phyloP scores from a whole-genome alignment of 2,888 invertebrate species.

The Carcina quercana region DNA sequence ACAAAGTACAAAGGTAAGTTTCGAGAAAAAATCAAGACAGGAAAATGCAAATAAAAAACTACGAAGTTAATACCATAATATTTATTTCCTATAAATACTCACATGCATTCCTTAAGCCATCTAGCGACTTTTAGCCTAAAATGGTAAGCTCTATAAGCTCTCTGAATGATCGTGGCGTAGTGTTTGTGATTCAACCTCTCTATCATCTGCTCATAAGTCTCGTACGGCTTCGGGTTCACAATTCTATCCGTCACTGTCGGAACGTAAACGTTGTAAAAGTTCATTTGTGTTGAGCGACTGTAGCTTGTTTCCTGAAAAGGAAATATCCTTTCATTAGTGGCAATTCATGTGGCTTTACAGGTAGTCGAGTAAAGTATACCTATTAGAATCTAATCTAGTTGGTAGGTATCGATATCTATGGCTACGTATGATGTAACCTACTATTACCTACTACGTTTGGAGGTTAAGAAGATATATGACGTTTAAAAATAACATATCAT shows the following conservation, averaged over 20 bases:
- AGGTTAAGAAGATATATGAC: no score
- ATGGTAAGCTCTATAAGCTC: constrained; percentile 76
- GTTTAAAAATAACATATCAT: no score
- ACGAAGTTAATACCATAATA: not conserved
- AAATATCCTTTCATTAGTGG: no score
- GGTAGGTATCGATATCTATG: no score
- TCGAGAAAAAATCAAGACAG: not conserved
- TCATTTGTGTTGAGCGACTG: constrained; percentile 77
- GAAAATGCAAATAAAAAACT: not conserved
- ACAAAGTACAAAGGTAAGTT: not conserved
- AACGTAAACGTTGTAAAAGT: constrained; percentile 69
- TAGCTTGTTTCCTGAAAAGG: constrained; percentile 69
- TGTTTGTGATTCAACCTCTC: constrained; percentile 70
- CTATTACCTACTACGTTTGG: no score
- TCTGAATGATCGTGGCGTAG: constrained; percentile 78
- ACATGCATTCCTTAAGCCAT: constrained; percentile 61
- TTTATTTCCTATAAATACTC: constrained; percentile 1
- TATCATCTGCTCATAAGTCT: constrained; percentile 77
- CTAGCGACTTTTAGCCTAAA: constrained; percentile 49
- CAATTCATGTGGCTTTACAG: no score
- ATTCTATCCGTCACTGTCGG: constrained; percentile 78
- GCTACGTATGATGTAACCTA: no score
- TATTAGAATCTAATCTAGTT: no score
- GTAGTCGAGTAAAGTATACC: no score
- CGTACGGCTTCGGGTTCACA: constrained; percentile 76